Evolutionary conservation across 92 coral and sea anemone genomes (phyloP).

Genomic region (Pocillopora meandrina): DNA sequence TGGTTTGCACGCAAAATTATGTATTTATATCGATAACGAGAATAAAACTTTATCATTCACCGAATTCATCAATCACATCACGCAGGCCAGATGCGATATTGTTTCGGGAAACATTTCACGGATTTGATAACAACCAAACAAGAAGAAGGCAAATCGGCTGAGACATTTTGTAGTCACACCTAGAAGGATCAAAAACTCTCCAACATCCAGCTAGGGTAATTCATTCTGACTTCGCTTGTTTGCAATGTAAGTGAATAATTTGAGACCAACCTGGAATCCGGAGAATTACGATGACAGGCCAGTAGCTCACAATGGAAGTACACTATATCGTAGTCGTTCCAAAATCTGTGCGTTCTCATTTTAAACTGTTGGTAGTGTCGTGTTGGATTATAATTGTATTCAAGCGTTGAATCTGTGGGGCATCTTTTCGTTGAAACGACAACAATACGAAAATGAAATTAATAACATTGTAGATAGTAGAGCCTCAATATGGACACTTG

Average conservation of each 20-base stretch:
- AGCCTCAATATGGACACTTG: neutral
- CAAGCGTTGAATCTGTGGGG: constrained; percentile 40
- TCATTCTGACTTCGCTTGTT: no score
- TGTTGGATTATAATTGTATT: constrained; percentile 31
- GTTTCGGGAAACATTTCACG: neutral
- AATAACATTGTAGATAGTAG: neutral
- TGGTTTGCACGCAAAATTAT: no score
- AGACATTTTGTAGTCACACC: neutral
- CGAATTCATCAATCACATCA: no score
- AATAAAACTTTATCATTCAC: no score
- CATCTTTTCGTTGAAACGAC: constrained; percentile 17
- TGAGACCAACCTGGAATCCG: constrained; percentile 35
- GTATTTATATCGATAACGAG: no score
- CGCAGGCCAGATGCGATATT: no score
- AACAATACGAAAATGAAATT: neutral
- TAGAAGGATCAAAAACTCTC: no score
- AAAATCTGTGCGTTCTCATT: constrained; percentile 49
- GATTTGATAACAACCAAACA: neutral
- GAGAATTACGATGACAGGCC: constrained; percentile 43
- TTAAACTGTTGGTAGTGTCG: constrained; percentile 28
- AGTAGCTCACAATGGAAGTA: constrained; percentile 53
- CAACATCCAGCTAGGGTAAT: no score
- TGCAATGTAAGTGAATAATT: neutral
- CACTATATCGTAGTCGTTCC: constrained; percentile 39
- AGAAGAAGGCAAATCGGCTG: neutral